These are phyloP conservation scores for Boulengeromyrus knoepffleri DNA, from an alignment of 2,113 vertebrate species.

Conservation along the genomic window DNA sequence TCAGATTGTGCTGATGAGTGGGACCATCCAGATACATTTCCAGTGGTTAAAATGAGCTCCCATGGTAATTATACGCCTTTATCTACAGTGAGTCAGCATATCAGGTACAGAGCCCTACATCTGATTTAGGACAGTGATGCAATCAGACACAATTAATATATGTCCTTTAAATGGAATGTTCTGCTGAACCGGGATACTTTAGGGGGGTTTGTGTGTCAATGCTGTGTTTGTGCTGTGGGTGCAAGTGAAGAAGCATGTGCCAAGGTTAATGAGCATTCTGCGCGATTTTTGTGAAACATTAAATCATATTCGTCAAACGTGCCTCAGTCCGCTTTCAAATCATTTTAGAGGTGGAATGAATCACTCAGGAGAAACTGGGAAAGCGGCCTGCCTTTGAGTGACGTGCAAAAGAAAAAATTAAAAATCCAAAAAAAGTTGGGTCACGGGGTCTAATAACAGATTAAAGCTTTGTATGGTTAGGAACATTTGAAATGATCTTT, in stretches of 20 bases:
- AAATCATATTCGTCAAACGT: background rate
- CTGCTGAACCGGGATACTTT: background rate
- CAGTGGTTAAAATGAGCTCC: background rate
- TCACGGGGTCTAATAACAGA: background rate
- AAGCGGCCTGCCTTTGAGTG: background rate
- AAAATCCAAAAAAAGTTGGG: background rate
- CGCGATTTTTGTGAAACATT: constrained; percentile 14
- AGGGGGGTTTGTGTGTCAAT: constrained; percentile 22
- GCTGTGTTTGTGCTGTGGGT: constrained; percentile 31
- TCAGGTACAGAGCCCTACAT: background rate
- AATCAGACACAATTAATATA: constrained; percentile 20
- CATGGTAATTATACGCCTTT: background rate
- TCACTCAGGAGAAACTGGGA: background rate
- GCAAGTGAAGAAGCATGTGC: constrained; percentile 26
- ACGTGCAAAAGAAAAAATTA: background rate
- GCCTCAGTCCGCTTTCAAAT: background rate
- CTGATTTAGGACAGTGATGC: background rate
- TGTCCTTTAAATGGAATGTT: constrained; percentile 4
- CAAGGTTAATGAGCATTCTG: constrained; percentile 22
- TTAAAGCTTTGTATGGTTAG: background rate
- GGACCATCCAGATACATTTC: background rate
- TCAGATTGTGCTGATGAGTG: background rate
- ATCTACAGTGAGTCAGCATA: background rate
- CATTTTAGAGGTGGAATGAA: background rate
- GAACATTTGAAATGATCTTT: background rate